Evolutionary conservation across 2,888 invertebrate species (phyloP).

Genomic region (Parasteatoda lunata): DNA sequence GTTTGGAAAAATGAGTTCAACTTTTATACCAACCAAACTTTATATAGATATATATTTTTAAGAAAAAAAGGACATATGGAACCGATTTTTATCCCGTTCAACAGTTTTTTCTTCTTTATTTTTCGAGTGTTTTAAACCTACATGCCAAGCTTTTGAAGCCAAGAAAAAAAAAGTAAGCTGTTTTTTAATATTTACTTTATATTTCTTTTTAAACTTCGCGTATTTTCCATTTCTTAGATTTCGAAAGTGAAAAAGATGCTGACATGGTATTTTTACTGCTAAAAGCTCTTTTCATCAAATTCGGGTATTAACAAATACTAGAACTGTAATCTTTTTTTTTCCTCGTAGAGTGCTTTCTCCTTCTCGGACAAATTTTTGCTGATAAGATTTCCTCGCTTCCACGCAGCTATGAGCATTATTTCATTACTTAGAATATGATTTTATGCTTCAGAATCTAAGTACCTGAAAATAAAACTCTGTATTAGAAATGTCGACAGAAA

Average conservation of each 20-base stretch:
- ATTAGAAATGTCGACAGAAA: too few relatives aligned
- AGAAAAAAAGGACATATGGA: background rate
- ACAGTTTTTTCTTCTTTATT: background rate
- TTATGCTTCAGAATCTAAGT: background rate
- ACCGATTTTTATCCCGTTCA: background rate
- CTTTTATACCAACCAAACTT: slow-evolving; percentile 18
- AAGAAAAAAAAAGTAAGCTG: background rate
- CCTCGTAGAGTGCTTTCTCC: background rate
- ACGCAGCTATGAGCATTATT: background rate
- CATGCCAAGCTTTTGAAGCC: background rate
- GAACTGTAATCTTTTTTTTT: slow-evolving; percentile 26
- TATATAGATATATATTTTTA: slow-evolving; percentile 16
- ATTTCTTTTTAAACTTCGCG: background rate
- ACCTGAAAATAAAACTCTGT: too few relatives aligned
- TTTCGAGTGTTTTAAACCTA: background rate
- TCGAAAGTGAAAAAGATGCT: slow-evolving; percentile 28
- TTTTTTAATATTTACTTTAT: background rate
- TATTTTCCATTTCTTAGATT: slow-evolving; percentile 37
- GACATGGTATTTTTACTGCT: slow-evolving; percentile 28
- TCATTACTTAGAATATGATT: background rate
- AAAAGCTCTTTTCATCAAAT: slow-evolving; percentile 44
- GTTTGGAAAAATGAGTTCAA: background rate
- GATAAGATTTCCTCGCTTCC: slow-evolving; percentile 16
- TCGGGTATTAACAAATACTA: slow-evolving; percentile 51
- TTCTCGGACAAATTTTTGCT: slow-evolving; percentile 27